Evolutionary conservation across 2,113 vertebrate species (phyloP), one percentile per base, ranked within the genome.

Genomic region (Glareola pratincola): DNA sequence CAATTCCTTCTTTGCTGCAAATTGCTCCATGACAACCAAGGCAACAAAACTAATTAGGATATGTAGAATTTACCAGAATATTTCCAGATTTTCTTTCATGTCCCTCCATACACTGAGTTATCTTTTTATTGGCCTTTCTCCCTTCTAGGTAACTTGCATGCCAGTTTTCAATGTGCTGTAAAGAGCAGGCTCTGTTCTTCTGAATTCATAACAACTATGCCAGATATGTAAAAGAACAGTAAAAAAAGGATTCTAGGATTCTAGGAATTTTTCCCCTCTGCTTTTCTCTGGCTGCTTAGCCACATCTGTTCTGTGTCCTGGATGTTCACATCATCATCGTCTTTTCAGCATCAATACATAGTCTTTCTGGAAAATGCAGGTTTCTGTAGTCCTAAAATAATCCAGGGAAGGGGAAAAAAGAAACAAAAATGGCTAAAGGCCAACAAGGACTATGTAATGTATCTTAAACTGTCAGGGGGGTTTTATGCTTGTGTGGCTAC

Each of bases 311-410:
- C 26, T 47, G 9, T 53, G 23, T 62, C 34, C 75, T 73, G 34
- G 30, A 45, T 66, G 32, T 88, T 79, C 54, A 32, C 0, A 0
- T n/a, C 43, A 27, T 64, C 85, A 41, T 45, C 91, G 9, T 26
- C 64, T 81, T 95, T 87, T 17, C 51, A 92, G 5, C 7, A 68
- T n/a, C 62, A 72, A 68, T n/a, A 30, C 3, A 15, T 2, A 15
- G 4, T 29, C 23, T 63, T 39, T 62, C 41, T 64, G n/a, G 23
- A 39, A 92, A 94, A 68, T 12, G 56, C 10, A 41, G 16, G 34
- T 50, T 93, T 54, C 75, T 83, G 22, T 29, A 73, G 45, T n/a
- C 50, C 47, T 80, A 93, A 93, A 95, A 94, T 73, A 94, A 77
- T 34, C 29, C 41, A 37, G 24, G 66, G 54, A 75, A 94, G 39